Evolutionary conservation across 2,113 vertebrate species (phyloP).

Genomic region (Gulo gulo): DNA sequence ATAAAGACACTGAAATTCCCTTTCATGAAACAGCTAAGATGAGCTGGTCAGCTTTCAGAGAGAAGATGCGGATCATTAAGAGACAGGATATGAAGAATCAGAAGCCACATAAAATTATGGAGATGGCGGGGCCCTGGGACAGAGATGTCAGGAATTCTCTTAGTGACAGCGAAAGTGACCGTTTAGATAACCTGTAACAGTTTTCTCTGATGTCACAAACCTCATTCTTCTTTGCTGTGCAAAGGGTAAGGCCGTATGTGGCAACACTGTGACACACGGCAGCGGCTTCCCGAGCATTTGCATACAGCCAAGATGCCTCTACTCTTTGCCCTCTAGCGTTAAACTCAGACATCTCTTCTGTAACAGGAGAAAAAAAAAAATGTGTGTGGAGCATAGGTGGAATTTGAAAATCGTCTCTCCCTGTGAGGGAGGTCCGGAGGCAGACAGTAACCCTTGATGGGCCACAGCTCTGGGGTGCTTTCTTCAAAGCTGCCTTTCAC

Average conservation of each 20-base stretch:
- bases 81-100: not conserved
- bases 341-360: not conserved
- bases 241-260: constrained; percentile 23
- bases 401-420: not conserved
- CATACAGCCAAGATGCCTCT: not conserved
- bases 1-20: not conserved
- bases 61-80: not conserved
- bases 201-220: constrained; percentile 48
- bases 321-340: constrained; percentile 24
- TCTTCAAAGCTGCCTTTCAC: not conserved
- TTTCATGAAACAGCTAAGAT: not conserved
- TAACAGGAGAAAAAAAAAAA: not conserved
- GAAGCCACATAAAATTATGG: not conserved
- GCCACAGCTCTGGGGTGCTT: not conserved
- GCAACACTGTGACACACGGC: not conserved
- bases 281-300: not conserved
- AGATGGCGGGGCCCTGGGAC: not conserved
- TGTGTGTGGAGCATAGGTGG: not conserved
- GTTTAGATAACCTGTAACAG: not conserved
- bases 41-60: not conserved
- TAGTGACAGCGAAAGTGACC: not conserved
- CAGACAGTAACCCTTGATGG: not conserved
- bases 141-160: not conserved
- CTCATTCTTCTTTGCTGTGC: constrained; percentile 34
- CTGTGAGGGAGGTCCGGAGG: not conserved